phyloP scores from a whole-genome alignment of 2,888 invertebrate species.

The Rhagium mordax region DNA sequence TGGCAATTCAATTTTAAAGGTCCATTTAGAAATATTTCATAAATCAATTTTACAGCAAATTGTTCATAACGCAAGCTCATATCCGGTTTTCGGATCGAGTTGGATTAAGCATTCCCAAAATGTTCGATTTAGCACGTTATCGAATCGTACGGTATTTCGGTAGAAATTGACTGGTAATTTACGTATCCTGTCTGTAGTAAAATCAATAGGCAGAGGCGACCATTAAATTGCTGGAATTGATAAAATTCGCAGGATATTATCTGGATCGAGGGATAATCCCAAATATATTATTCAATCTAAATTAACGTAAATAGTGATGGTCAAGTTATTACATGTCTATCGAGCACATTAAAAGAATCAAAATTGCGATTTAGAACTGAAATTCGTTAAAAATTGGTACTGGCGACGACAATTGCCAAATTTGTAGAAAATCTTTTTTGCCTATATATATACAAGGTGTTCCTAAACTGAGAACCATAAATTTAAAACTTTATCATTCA shows the following conservation, averaged over 20 bases:
- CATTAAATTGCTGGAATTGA: background rate
- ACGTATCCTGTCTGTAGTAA: constrained; percentile 46
- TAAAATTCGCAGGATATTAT: background rate
- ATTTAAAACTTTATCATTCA: too few species aligned
- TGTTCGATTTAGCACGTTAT: constrained; percentile 46
- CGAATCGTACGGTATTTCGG: constrained; percentile 41
- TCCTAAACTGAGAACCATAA: too few species aligned
- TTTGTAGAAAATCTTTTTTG: too few species aligned
- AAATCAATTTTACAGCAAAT: constrained; percentile 74
- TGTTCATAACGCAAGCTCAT: constrained; percentile 91
- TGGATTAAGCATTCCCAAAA: constrained; percentile 44
- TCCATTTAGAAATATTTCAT: constrained; percentile 55
- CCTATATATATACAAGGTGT: too few species aligned
- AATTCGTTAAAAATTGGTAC: too few species aligned
- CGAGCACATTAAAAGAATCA: too few species aligned
- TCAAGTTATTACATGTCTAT: too few species aligned
- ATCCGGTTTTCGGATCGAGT: constrained; percentile 74
- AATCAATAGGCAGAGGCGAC: constrained; percentile 35
- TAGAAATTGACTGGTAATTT: constrained; percentile 51
- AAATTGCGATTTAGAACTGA: too few species aligned
- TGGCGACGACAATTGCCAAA: too few species aligned
- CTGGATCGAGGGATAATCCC: background rate
- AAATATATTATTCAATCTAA: background rate
- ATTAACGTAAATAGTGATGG: background rate
- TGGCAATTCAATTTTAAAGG: constrained; percentile 29